A percentile compares a stretch with the other conserved stretches of the same genome.
Evolutionary conservation across 2,888 invertebrate species (phyloP).

Genomic region (Meta bourneti): DNA sequence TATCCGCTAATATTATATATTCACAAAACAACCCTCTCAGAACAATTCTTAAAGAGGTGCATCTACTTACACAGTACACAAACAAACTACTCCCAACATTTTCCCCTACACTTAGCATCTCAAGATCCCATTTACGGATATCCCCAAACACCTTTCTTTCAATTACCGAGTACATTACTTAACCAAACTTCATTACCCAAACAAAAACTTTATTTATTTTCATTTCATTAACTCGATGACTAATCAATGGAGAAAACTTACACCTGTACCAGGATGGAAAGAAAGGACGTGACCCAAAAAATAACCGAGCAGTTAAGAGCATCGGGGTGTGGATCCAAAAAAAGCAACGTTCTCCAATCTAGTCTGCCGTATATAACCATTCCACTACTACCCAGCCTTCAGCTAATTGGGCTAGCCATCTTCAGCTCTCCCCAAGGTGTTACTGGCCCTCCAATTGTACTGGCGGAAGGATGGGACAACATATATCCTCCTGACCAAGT

Average conservation of each 20-base stretch:
- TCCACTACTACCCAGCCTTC: conserved; percentile 16
- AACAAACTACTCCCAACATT: no score
- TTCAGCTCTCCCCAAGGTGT: conserved; percentile 59
- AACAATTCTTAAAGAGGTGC: neutral
- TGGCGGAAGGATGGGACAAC: conserved; percentile 48
- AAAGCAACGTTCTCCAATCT: conserved; percentile 25
- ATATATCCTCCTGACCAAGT: conserved; percentile 58
- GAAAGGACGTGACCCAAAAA: conserved; percentile 2
- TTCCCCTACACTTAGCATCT: no score
- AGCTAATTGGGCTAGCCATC: conserved; percentile 63
- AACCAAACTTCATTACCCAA: neutral
- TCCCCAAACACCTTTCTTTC: no score
- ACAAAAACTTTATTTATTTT: neutral
- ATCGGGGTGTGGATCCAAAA: conserved; percentile 13
- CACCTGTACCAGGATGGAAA: conserved; percentile 26
- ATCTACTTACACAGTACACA: no score
- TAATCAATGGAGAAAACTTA: conserved; percentile 51
- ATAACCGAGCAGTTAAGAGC: conserved; percentile 24
- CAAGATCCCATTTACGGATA: no score
- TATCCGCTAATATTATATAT: neutral
- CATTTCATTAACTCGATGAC: conserved; percentile 9
- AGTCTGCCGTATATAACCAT: conserved; percentile 36
- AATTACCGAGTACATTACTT: no score
- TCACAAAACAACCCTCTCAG: neutral
- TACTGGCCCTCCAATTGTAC: conserved; percentile 61